Percentiles rank a stretch among this genome's conserved stretches.
phyloP scores from a whole-genome alignment of 2,888 invertebrate species.

The Hirtodrosophila cameraria region DNA sequence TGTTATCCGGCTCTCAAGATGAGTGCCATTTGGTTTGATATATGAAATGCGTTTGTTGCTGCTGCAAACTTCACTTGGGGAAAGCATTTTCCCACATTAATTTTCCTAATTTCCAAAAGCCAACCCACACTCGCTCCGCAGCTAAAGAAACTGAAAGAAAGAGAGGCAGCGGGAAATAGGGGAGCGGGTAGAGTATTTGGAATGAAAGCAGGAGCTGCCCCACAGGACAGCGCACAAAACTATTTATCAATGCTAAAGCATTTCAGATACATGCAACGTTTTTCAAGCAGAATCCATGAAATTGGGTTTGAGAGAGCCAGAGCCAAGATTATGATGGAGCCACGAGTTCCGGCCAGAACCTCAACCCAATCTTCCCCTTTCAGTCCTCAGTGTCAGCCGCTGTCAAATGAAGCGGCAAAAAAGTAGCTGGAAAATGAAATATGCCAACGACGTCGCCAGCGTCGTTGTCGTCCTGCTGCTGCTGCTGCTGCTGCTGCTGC shows the following conservation, averaged over 20 bases:
- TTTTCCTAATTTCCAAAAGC: conserved; percentile 76
- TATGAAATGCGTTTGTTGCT: conserved; percentile 68
- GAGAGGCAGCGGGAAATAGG: not conserved
- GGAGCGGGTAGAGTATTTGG: no score
- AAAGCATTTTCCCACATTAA: conserved; percentile 76
- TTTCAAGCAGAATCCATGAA: conserved; percentile 54
- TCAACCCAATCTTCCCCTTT: not conserved
- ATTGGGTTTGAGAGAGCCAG: conserved; percentile 33
- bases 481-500: conserved; percentile 10
- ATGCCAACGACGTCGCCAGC: conserved; percentile 76
- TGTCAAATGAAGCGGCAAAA: conserved; percentile 83
- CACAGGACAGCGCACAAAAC: conserved; percentile 67
- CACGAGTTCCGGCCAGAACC: conserved; percentile 7
- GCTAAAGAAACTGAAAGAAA: not conserved
- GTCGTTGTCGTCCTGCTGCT: conserved; percentile 17
- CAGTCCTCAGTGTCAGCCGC: conserved; percentile 12
- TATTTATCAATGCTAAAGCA: conserved; percentile 81
- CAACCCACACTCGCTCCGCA: conserved; percentile 37
- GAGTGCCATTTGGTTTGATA: conserved; percentile 52
- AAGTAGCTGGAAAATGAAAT: conserved; percentile 81
- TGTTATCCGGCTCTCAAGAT: conserved; percentile 24
- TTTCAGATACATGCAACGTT: conserved; percentile 75
- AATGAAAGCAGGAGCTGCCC: conserved; percentile 37
- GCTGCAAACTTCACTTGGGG: conserved; percentile 60
- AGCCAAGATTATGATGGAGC: conserved; percentile 72